Evolutionary conservation across 2,113 vertebrate genomes (phyloP).

Genomic region (Pseudolaguvia tuberculata): DNA sequence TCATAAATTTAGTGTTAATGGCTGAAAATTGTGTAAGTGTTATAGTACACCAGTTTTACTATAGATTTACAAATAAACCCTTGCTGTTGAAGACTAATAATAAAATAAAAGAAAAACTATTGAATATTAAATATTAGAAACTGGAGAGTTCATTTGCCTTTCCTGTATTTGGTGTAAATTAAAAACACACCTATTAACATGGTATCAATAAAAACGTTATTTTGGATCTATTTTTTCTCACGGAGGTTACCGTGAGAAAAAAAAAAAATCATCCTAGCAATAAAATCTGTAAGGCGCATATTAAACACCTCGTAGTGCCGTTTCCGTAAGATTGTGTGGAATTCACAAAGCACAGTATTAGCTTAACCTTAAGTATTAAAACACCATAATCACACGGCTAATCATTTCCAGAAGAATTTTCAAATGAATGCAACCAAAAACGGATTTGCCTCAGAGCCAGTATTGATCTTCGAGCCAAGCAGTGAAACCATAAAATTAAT

Average conservation of each 20-base stretch:
- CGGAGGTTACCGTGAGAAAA: slow-evolving; percentile 17
- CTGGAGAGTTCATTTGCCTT: background rate
- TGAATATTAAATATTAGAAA: background rate
- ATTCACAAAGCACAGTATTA: slow-evolving; percentile 50
- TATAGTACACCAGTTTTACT: background rate
- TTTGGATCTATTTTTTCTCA: slow-evolving; percentile 30
- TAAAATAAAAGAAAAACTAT: background rate
- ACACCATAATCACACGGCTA: slow-evolving; percentile 48
- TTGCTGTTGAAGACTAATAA: background rate
- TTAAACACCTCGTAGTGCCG: slow-evolving; percentile 46
- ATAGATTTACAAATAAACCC: background rate
- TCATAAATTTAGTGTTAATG: background rate
- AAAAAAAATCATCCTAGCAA: slow-evolving; percentile 36
- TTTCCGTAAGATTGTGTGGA: slow-evolving; percentile 47
- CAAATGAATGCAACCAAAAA: slow-evolving; percentile 58
- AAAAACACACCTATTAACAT: background rate
- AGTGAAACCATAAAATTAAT: slow-evolving; percentile 54
- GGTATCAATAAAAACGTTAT: slow-evolving; percentile 1
- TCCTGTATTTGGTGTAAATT: background rate
- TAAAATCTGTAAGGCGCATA: slow-evolving; percentile 30
- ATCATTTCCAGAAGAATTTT: slow-evolving; percentile 57
- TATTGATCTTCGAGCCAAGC: slow-evolving; percentile 60
- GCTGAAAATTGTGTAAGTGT: background rate
- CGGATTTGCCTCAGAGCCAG: slow-evolving; percentile 60
- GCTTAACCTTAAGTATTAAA: slow-evolving; percentile 53